Evolutionary conservation across 2,113 vertebrate genomes (phyloP).

Genomic region (Crotophaga sulcirostris): DNA sequence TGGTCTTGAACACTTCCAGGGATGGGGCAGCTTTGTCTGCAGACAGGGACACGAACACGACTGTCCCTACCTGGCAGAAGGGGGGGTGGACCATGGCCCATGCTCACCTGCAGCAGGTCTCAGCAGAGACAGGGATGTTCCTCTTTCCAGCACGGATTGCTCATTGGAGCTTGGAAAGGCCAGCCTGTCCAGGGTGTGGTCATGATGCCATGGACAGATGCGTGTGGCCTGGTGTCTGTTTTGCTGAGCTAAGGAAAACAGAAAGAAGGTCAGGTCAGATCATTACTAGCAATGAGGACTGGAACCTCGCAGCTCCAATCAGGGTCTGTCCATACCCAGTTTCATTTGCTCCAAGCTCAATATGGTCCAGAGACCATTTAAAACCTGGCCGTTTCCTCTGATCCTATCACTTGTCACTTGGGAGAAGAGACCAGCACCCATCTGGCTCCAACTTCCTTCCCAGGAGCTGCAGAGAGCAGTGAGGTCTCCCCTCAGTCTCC

Average conservation of each 20-base stretch:
- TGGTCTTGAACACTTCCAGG: too few species aligned
- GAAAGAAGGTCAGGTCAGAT: not conserved
- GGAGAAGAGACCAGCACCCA: too few species aligned
- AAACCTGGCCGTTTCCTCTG: too few species aligned
- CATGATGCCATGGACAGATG: not conserved
- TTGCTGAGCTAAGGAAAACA: not conserved
- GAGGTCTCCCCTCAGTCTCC: too few species aligned
- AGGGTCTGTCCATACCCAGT: not conserved
- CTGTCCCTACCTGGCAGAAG: not conserved
- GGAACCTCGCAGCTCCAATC: not conserved
- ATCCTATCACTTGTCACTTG: too few species aligned
- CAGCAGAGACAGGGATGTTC: not conserved
- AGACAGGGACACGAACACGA: too few species aligned
- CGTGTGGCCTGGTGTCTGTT: fast-evolving
- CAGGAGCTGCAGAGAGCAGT: too few species aligned
- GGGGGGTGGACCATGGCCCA: not conserved
- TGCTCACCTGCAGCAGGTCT: not conserved
- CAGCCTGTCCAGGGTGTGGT: not conserved
- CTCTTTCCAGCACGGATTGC: not conserved
- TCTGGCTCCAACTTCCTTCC: too few species aligned
- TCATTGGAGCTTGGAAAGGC: not conserved
- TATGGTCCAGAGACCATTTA: not conserved
- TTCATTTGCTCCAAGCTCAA: not conserved
- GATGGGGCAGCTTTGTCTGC: not conserved
- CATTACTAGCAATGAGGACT: not conserved